Percentiles rank a stretch among this genome's conserved stretches.
phyloP scores from a whole-genome alignment of 2,113 vertebrate species.

The Macquaria ambigua region DNA sequence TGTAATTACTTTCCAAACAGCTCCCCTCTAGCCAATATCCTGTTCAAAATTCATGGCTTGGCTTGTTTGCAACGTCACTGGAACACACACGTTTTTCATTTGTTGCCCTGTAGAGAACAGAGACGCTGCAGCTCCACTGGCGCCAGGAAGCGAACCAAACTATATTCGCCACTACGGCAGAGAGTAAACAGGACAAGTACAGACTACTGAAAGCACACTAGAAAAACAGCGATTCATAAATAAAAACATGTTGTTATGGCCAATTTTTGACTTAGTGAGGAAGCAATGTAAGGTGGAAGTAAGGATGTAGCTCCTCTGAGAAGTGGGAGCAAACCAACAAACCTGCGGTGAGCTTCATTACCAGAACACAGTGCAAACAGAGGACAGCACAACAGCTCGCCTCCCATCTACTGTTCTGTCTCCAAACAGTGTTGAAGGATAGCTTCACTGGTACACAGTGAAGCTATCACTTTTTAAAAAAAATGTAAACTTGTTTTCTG shows the following conservation, averaged over 20 bases:
- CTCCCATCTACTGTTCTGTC: not conserved
- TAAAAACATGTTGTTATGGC: constrained; percentile 8
- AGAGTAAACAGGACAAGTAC: constrained; percentile 27
- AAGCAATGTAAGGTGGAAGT: not conserved
- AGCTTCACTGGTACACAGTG: no score
- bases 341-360: constrained; percentile 17
- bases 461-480: not conserved
- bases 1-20: constrained; percentile 86
- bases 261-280: not conserved
- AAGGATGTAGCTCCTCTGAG: constrained; percentile 11
- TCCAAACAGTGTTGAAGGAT: not conserved
- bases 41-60: constrained; percentile 77
- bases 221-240: constrained; percentile 11
- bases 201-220: not conserved
- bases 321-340: constrained; percentile 13
- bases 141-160: constrained; percentile 21
- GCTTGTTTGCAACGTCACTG: constrained; percentile 75
- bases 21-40: constrained; percentile 80
- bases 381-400: not conserved
- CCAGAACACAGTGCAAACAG: not conserved
- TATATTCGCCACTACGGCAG: not conserved
- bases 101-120: constrained; percentile 54
- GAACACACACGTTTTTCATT: constrained; percentile 73
- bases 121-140: constrained; percentile 38
- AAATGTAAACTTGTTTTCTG: not conserved